Evolutionary conservation across 2,797 vertebrate species (phyloP), one percentile per base, ranked within the genome.

Genomic region (Helostoma temminkii): DNA sequence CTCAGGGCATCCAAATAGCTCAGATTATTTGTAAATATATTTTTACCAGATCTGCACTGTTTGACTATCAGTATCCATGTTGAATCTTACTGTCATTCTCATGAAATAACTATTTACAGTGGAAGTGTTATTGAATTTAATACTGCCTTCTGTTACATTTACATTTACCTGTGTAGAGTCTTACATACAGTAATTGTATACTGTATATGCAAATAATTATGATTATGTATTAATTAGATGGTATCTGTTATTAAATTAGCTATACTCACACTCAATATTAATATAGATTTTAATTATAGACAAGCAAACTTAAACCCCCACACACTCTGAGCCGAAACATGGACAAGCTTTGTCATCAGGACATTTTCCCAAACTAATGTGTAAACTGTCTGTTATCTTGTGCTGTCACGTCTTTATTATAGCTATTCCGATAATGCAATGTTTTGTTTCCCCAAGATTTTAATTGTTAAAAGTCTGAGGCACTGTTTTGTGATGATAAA

Each of bases 1-100:
- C 64, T 77, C 71, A 87, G 81, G 81, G 65, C 65, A 78, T 82
- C 78, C 16, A 75, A 22, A 78, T 67, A 62, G 76, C 28, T 60
- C 21, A 64, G 24, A 74, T 62, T 25, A 55, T 56, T 37, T 87
- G 55, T 84, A 68, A 75, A 84, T 80, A 71, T 78, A 47, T 76
- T 79, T 71, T 65, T 58, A 80, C n/a, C 22, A 58, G 52, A 64
- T 83, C 55, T 70, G 28, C 48, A 49, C 30, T 64, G 11, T 53
- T 32, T 66, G 18, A 72, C 50, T 2, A 37, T 24, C n/a, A 57
- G 36, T 36, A 34, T 72, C 19, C 12, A 53, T 65, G n/a, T 60
- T 24, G 37, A 55, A 45, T 53, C 28, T 57, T 39, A 58, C 4
- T 55, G 32, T 45, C 46, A 28, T 25, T 70, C 12, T 67, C 36